A percentile compares a stretch with the other conserved stretches of the same genome.
Conservation (phyloP, 1,140 invertebrate genomes). For the Neodiprion virginianus region DNA sequence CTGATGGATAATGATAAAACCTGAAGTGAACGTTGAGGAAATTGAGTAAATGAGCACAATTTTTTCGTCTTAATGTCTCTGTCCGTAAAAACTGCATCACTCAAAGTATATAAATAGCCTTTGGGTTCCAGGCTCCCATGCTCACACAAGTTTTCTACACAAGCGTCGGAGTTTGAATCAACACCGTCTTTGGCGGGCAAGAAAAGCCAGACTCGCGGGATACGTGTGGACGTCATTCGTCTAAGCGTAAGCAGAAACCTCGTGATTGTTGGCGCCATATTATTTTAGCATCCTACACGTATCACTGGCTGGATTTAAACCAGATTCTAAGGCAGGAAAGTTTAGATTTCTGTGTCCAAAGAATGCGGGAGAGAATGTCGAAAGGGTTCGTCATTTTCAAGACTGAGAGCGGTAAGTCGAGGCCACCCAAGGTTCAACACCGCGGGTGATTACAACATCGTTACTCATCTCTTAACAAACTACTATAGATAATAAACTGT, state of each 20-base stretch:
- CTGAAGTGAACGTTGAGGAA: too few species aligned
- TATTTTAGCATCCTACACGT: slow-evolving; percentile 10
- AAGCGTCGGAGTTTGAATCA: slow-evolving; percentile 7
- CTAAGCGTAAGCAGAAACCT: slow-evolving; percentile 11
- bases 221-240: slow-evolving; percentile 10
- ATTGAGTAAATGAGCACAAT: too few species aligned
- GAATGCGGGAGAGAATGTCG: neutral
- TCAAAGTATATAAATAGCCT: neutral
- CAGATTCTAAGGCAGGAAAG: neutral
- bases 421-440: neutral
- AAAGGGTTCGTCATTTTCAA: neutral
- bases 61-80: neutral
- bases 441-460: neutral
- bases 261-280: slow-evolving; percentile 13
- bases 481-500: too few species aligned
- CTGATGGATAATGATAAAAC: too few species aligned
- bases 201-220: neutral
- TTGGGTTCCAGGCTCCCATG: neutral
- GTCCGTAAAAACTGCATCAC: neutral
- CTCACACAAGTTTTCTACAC: neutral
- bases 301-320: neutral
- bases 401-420: neutral
- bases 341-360: neutral
- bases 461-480: too few species aligned
- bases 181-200: slow-evolving; percentile 2